Percentiles rank a stretch among this genome's conserved stretches.
Conservation (phyloP, 2,888 invertebrate species). For the Drosophila seclusa region DNA sequence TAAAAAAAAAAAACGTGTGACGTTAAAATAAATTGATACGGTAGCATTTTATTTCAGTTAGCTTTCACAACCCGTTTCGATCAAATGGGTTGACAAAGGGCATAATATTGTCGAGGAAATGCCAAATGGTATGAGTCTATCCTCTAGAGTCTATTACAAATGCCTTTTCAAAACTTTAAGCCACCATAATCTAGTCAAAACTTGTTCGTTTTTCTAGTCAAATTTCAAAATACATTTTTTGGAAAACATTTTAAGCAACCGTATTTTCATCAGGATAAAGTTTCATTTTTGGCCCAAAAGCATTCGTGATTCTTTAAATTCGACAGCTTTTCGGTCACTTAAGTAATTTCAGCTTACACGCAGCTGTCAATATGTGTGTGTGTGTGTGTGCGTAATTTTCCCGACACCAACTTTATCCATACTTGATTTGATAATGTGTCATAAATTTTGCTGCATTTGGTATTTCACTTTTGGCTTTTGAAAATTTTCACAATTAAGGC, state of each 20-base stretch:
- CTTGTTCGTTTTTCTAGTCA: background rate
- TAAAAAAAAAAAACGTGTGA: conserved; percentile 16
- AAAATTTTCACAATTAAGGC: conserved; percentile 74
- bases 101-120: background rate
- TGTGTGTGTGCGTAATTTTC: conserved; percentile 28
- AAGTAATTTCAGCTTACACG: conserved; percentile 18
- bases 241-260: background rate
- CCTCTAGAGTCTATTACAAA: background rate
- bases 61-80: conserved; percentile 1
- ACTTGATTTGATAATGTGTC: conserved; percentile 75
- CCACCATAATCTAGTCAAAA: background rate
- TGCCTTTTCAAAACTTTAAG: conserved; percentile 33
- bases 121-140: background rate
- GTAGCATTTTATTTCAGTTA: conserved; percentile 19
- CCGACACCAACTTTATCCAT: conserved; percentile 48
- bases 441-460: conserved; percentile 64
- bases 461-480: conserved; percentile 62
- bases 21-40: conserved; percentile 77
- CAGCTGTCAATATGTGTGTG: conserved; percentile 40
- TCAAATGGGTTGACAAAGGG: conserved; percentile 2
- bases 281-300: background rate
- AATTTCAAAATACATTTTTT: background rate
- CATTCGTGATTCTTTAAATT: conserved; percentile 1
- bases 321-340: conserved; percentile 3
- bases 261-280: background rate